Conservation (phyloP, 2,888 invertebrate species). For the Eretmocerus hayati region DNA sequence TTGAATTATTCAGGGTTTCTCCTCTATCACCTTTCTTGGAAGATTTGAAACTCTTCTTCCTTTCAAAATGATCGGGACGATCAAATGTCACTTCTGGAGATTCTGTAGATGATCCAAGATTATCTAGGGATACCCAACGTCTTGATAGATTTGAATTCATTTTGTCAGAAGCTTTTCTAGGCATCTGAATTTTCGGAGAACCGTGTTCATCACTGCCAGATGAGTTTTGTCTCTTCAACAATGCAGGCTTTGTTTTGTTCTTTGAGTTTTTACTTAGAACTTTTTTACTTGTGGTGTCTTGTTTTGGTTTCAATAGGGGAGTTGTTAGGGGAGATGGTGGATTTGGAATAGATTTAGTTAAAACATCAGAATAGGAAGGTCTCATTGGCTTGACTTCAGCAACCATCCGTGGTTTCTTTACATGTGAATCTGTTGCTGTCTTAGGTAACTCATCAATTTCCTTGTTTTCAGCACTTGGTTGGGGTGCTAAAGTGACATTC, state of each 20-base stretch:
- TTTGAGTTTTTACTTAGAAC: conserved; percentile 43
- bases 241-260: conserved; percentile 44
- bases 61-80: conserved; percentile 39
- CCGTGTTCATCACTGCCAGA: conserved; percentile 51
- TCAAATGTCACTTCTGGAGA: conserved; percentile 35
- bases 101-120: conserved; percentile 37
- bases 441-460: conserved; percentile 35
- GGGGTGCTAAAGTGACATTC: conserved; percentile 39
- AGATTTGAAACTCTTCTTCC: conserved; percentile 34
- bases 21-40: conserved; percentile 36
- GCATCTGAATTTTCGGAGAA: conserved; percentile 39
- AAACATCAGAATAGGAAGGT: conserved; percentile 76
- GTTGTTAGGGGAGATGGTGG: conserved; percentile 39
- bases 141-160: conserved; percentile 46
- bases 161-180: conserved; percentile 42
- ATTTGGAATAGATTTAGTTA: conserved; percentile 59
- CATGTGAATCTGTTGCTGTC: conserved; percentile 25
- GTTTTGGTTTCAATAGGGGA: conserved; percentile 39
- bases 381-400: conserved; percentile 84
- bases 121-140: conserved; percentile 47
- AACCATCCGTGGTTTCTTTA: conserved; percentile 63
- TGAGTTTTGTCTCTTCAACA: conserved; percentile 51
- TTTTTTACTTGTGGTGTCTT: conserved; percentile 44
- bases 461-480: conserved; percentile 28
- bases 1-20: conserved; percentile 46